Base-by-base conservation (phyloP, 2,888 invertebrate species). In the Elmis aenea region DNA sequence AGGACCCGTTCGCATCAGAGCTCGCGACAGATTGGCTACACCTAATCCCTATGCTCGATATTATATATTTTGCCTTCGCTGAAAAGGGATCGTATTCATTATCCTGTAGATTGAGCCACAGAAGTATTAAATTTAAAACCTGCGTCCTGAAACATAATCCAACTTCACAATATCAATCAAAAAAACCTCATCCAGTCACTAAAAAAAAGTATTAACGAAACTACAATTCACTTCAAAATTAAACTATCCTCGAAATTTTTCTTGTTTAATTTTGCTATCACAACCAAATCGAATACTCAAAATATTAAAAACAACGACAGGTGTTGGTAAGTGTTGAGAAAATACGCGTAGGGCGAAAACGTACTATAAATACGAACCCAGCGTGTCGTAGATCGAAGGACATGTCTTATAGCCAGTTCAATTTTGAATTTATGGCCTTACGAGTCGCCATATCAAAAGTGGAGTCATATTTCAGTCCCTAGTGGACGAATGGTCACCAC, bases 21-120 rank as follows among this genome's bases (percentile, higher is more conserved):
- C 60, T 57, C 58, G 54, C 59, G 60, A 61, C 60, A 66, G 62
- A 66, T 66, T 65, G 65, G 62, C 61, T 64, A 59, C 55, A 56
- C 60, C 58, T 66, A 67, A 67, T 66, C 64, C 62, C 48, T n/a
- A 49, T 59, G 56, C 59, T 59, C 61, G 56, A 63, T 64, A 64
- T 61, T 59, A 63, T 59, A 61, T 58, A 61, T 61, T 42, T 42
- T 42, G 28, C 42, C 28, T 35, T 42, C 31, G 31, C 30, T 26
- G 27, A 32, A 29, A 16, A 34, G 23, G 34, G 26, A 20, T 30
- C 38, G 22, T 14, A 42, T 38, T 34, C 24, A n/a, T 25, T 42
- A 33, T 18, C 12, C 9, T 26, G 3, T 26, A 2, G 14, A n/a
- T n/a, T n/a, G n/a, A n/a, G n/a, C n/a, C n/a, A n/a, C n/a, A n/a